These are phyloP conservation scores for Entomobrya proxima DNA, from an alignment of 2,888 invertebrate species.

Conservation along the genomic window DNA sequence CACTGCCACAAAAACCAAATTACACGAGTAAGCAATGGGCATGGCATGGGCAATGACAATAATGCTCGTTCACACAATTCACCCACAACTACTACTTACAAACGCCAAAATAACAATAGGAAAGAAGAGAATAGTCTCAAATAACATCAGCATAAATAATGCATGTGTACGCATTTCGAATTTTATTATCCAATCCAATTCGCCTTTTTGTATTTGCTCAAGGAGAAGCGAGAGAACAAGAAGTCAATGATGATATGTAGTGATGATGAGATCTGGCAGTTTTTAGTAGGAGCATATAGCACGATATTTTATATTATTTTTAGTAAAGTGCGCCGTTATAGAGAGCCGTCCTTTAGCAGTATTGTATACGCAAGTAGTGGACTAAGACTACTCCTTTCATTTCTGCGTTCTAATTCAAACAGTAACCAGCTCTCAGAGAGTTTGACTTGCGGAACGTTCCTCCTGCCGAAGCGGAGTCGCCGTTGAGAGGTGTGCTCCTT, in stretches of 20 bases:
- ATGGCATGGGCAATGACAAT: neutral
- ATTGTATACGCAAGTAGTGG: neutral
- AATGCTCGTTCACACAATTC: neutral
- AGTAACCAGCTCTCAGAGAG: slow-evolving; percentile 1
- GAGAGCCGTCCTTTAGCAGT: too few relatives aligned
- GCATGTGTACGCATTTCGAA: slow-evolving; percentile 52
- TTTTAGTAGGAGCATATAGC: neutral
- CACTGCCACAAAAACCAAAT: neutral
- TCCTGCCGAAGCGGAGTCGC: neutral
- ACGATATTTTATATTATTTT: neutral
- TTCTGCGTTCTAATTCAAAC: neutral
- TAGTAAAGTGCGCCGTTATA: slow-evolving; percentile 9
- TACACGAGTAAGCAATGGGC: too few relatives aligned
- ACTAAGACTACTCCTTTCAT: slow-evolving; percentile 19
- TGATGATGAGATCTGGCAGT: slow-evolving; percentile 26
- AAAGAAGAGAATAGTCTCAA: neutral
- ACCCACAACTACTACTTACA: neutral
- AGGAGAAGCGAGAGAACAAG: slow-evolving; percentile 5
- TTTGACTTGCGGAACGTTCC: neutral
- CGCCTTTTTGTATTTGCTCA: slow-evolving; percentile 40
- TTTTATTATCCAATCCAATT: slow-evolving; percentile 48
- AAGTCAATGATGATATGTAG: slow-evolving; percentile 4
- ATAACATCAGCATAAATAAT: slow-evolving; percentile 60
- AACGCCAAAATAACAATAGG: slow-evolving; percentile 9
- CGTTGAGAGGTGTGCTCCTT: too few relatives aligned